Base-by-base conservation (phyloP, 2,797 vertebrate species). In the Spea hammondii region DNA sequence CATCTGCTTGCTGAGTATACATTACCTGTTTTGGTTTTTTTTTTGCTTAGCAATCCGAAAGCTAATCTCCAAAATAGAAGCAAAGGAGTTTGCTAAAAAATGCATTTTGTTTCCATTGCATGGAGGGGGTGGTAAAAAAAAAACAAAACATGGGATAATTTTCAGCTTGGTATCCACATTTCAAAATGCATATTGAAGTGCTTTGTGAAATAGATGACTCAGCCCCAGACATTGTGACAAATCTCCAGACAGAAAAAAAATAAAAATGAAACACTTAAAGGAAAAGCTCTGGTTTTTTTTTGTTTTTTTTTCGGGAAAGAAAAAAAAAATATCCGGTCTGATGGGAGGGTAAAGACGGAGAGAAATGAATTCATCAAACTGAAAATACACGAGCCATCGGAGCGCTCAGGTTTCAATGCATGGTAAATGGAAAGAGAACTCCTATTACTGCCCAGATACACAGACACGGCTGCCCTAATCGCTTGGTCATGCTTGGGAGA, bases 341-440 rank as follows among this genome's bases (percentile, higher is more conserved):
- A 87, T 81, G 71, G 79, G 46, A 0, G 44, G 69, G 75, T 85
- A 85, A 86, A 88, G n/a, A 71, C 74, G 77, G 83, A 86, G 85
- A 90, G 87, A 91, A 91, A 93, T 91, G 88, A 94, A 92, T 92
- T 91, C 86, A 91, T 92, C 91, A 90, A 88, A 88, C 89, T 90
- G 91, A 88, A 91, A 91, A 91, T 90, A 87, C 89, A 88, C 85
- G 67, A 86, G 86, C 90, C 91, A 91, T 87, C 80, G 85, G 86
- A 91, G 90, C 91, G 87, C 91, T 91, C 85, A 91, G 88, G 86
- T 88, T 90, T 89, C 90, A 88, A 85, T 85, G 85, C 88, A 80
- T 78, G 83, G 89, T 87, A 91, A 91, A 91, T 92, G 91, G 91
- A 91, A 90, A 92, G 88, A 88, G 89, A 87, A 86, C 87, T 85